Conservation (phyloP, 2,888 invertebrate genomes). For the Drosophila stalkeri region DNA sequence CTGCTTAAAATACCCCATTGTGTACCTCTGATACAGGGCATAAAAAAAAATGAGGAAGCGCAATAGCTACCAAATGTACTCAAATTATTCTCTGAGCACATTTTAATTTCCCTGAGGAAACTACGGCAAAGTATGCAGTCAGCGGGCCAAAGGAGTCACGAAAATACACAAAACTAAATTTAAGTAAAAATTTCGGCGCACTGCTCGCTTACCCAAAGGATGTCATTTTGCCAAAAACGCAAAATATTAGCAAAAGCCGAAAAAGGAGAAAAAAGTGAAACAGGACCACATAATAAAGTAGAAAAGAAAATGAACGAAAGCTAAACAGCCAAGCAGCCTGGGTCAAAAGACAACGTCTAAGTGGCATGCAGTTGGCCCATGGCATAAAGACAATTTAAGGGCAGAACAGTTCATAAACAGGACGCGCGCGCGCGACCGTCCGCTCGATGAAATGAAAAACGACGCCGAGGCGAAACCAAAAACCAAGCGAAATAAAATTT, state of each 20-base stretch:
- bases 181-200: constrained; percentile 43
- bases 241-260: constrained; percentile 55
- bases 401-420: constrained; percentile 71
- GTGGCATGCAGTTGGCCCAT: constrained; percentile 62
- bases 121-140: constrained; percentile 56
- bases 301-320: constrained; percentile 21
- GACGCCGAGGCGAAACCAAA: constrained; percentile 39
- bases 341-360: constrained; percentile 63
- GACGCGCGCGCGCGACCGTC: constrained; percentile 1
- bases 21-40: neutral
- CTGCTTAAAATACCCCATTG: neutral
- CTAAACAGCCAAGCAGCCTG: constrained; percentile 21
- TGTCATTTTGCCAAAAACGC: constrained; percentile 68
- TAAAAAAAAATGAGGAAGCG: neutral
- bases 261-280: constrained; percentile 1
- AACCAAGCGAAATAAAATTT: constrained; percentile 66
- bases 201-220: constrained; percentile 53
- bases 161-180: constrained; percentile 56
- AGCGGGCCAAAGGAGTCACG: constrained; percentile 22
- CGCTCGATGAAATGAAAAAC: constrained; percentile 68
- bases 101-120: constrained; percentile 77
- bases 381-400: constrained; percentile 74
- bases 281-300: constrained; percentile 7
- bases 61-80: constrained; percentile 47
- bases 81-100: constrained; percentile 58